Conservation (phyloP, 2,888 invertebrate genomes). For the Cephus rjabovi region DNA sequence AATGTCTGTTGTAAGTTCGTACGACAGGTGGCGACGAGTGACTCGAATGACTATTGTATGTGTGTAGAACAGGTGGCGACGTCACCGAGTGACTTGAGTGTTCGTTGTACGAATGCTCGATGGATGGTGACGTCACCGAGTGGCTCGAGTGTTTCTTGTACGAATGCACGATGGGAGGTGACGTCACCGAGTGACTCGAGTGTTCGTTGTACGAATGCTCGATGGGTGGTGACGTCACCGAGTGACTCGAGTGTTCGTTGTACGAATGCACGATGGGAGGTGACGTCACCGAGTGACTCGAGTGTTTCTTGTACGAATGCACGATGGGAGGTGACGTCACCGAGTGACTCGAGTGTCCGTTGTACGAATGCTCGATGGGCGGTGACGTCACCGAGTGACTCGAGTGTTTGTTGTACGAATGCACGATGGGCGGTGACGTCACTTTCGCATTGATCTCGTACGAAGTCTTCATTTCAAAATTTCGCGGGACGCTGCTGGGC, state of each 20-base stretch:
- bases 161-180: not conserved
- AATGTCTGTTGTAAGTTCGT: not conserved
- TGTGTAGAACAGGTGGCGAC: slow-evolving; percentile 12
- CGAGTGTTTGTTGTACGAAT: slow-evolving; percentile 6
- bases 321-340: not conserved
- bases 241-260: slow-evolving; percentile 1
- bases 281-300: slow-evolving; percentile 6
- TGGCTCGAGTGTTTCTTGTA: slow-evolving; percentile 9
- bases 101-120: not conserved
- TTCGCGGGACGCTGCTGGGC: not conserved
- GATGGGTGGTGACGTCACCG: slow-evolving; percentile 10
- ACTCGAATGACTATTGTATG: slow-evolving; percentile 8
- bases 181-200: not conserved
- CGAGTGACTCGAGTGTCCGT: slow-evolving; percentile 4
- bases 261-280: slow-evolving; percentile 12
- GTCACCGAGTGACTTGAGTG: slow-evolving; percentile 9
- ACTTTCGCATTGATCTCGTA: slow-evolving; percentile 9
- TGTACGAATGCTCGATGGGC: not conserved
- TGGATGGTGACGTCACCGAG: not conserved
- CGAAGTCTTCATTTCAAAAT: slow-evolving; percentile 12
- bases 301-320: slow-evolving; percentile 5
- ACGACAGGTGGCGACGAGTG: slow-evolving; percentile 1
- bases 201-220: slow-evolving; percentile 8
- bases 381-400: not conserved
- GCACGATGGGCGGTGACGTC: slow-evolving; percentile 14